phyloP scores from a whole-genome alignment of 2,888 invertebrate genomes.

The Saturnia japonica region DNA sequence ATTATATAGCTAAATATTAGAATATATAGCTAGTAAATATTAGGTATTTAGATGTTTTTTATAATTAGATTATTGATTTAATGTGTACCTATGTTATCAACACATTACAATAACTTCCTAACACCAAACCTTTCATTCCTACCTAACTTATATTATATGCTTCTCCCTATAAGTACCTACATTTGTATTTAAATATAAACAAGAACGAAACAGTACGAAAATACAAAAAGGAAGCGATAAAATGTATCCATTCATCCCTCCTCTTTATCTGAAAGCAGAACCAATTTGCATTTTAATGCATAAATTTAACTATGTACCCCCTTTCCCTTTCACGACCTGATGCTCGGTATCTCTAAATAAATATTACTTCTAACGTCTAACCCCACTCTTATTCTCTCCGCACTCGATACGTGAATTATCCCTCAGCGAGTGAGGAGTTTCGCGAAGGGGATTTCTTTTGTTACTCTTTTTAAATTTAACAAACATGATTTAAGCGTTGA shows the following conservation, averaged over 20 bases:
- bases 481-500: not conserved
- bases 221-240: constrained; percentile 9
- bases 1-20: not conserved
- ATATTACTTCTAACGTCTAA: constrained; percentile 69
- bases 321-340: constrained; percentile 23
- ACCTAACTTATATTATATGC: not conserved
- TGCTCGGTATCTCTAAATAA: constrained; percentile 50
- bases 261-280: constrained; percentile 28
- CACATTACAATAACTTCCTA: not conserved
- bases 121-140: not conserved
- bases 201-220: constrained; percentile 11
- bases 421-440: constrained; percentile 39
- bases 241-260: constrained; percentile 21
- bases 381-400: constrained; percentile 68
- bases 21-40: not conserved
- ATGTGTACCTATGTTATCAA: not conserved
- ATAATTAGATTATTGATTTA: too few relatives aligned
- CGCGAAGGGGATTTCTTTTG: constrained; percentile 1
- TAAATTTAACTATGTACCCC: constrained; percentile 68
- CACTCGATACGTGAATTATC: constrained; percentile 72
- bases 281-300: constrained; percentile 79
- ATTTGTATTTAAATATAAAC: not conserved
- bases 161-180: not conserved
- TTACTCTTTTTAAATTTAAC: not conserved
- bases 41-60: not conserved